Conservation (phyloP, 2,888 invertebrate species). For the Dryomyza anilis region DNA sequence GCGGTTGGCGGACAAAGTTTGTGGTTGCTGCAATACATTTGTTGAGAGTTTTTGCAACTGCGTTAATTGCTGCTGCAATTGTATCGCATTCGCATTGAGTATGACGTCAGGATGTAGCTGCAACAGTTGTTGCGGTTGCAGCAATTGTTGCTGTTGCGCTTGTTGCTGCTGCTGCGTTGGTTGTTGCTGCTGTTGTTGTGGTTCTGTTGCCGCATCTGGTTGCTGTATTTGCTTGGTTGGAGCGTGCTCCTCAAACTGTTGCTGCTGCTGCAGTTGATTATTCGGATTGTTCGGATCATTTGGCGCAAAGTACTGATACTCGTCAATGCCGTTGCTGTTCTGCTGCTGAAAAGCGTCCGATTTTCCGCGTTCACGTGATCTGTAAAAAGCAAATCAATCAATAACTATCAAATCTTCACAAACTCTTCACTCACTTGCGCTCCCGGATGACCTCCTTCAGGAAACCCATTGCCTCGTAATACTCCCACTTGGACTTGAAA, state of each 20-base stretch:
- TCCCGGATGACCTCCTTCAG: slow-evolving; percentile 58
- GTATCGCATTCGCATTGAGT: slow-evolving; percentile 35
- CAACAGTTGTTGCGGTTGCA: slow-evolving; percentile 43
- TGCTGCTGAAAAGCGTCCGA: slow-evolving; percentile 25
- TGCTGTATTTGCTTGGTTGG: not conserved
- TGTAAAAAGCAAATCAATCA: slow-evolving; percentile 26
- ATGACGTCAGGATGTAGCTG: slow-evolving; percentile 50
- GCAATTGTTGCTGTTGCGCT: slow-evolving; percentile 40
- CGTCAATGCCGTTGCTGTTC: slow-evolving; percentile 46
- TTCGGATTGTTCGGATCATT: slow-evolving; percentile 56
- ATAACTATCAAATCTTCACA: not conserved
- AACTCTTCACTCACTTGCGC: slow-evolving; percentile 49
- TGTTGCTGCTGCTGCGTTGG: slow-evolving; percentile 8
- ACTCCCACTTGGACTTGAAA: slow-evolving; percentile 59
- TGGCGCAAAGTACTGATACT: slow-evolving; percentile 55
- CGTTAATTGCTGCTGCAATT: slow-evolving; percentile 32
- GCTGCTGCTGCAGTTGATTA: slow-evolving; percentile 40
- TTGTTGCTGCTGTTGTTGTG: slow-evolving; percentile 15
- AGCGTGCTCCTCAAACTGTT: no score
- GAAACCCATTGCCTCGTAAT: slow-evolving; percentile 56
- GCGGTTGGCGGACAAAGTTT: not conserved
- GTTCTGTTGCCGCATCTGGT: not conserved
- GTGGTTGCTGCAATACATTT: slow-evolving; percentile 22
- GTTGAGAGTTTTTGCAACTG: slow-evolving; percentile 37
- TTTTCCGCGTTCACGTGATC: slow-evolving; percentile 52